These are phyloP conservation scores for Notolabrus celidotus DNA, from an alignment of 2,797 vertebrate genomes.

Conservation along the genomic window DNA sequence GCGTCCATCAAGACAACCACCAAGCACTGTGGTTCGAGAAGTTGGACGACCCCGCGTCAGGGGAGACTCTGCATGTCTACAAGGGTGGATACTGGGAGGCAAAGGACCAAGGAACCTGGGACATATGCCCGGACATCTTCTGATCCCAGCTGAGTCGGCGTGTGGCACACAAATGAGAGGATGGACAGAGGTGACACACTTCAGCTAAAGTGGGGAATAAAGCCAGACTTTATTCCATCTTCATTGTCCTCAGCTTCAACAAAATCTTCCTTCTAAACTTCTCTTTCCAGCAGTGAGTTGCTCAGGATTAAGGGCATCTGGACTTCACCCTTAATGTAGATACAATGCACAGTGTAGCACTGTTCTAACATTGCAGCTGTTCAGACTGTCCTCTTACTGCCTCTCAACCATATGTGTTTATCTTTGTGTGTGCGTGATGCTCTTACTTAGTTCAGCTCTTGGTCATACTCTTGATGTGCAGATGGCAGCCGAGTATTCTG, in stretches of 20 bases:
- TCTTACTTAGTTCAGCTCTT: neutral
- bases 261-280: conserved; percentile 1
- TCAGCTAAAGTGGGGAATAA: conserved; percentile 16
- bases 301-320: conserved; percentile 48
- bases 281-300: conserved; percentile 40
- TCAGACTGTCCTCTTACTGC: conserved; percentile 48
- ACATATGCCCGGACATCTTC: conserved; percentile 92
- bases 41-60: conserved; percentile 87
- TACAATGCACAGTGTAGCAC: conserved; percentile 16
- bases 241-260: conserved; percentile 22
- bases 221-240: conserved; percentile 20
- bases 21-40: conserved; percentile 94
- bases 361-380: conserved; percentile 27
- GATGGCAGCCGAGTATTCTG: conserved; percentile 3
- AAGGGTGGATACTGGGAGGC: conserved; percentile 96
- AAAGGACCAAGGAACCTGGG: conserved; percentile 93
- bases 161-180: conserved; percentile 24
- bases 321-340: conserved; percentile 32
- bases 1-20: conserved; percentile 89
- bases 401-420: conserved; percentile 39
- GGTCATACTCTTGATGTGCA: conserved; percentile 11
- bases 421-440: conserved; percentile 3
- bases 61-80: conserved; percentile 91
- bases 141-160: conserved; percentile 65
- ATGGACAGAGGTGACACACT: conserved; percentile 5